Percentiles rank a stretch among this genome's conserved stretches.
Conservation (phyloP, 2,888 invertebrate species). For the Petrophora chlorosata region DNA sequence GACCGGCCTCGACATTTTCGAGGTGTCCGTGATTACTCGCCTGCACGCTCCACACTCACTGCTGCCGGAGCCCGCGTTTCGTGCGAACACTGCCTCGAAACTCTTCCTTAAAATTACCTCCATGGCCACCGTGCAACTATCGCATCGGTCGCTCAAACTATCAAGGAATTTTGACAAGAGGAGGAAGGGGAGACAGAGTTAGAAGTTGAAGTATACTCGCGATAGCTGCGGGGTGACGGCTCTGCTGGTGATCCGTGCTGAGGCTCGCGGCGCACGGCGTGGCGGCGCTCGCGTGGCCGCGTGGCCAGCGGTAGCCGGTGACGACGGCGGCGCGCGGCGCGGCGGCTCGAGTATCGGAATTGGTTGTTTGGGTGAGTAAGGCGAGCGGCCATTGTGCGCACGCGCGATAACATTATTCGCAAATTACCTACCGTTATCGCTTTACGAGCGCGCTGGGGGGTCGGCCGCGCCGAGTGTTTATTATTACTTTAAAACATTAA, state of each 20-base stretch:
- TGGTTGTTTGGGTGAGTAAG: conserved; percentile 10
- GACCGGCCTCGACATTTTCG: conserved; percentile 40
- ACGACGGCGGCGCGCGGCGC: not conserved
- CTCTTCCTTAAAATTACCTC: too few relatives aligned
- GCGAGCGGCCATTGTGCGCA: conserved; percentile 19
- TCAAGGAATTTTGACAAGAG: too few relatives aligned
- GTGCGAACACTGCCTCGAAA: too few relatives aligned
- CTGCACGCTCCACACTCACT: not conserved
- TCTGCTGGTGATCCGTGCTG: too few relatives aligned
- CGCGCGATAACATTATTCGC: conserved; percentile 11
- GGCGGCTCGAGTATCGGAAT: conserved; percentile 2
- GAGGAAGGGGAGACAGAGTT: too few relatives aligned
- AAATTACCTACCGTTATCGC: not conserved
- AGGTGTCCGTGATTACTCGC: conserved; percentile 24
- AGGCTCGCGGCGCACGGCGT: too few relatives aligned
- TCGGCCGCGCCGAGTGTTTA: not conserved
- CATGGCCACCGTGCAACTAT: too few relatives aligned
- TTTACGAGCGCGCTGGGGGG: conserved; percentile 6
- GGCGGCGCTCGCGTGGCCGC: too few relatives aligned
- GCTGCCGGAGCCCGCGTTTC: not conserved
- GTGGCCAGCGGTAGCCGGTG: not conserved
- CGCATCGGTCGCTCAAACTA: too few relatives aligned
- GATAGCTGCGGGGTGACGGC: too few relatives aligned
- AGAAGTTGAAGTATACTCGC: too few relatives aligned
- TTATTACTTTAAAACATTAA: too few relatives aligned